phyloP scores from a whole-genome alignment of 2,113 vertebrate species.

The Ciconia maguari region DNA sequence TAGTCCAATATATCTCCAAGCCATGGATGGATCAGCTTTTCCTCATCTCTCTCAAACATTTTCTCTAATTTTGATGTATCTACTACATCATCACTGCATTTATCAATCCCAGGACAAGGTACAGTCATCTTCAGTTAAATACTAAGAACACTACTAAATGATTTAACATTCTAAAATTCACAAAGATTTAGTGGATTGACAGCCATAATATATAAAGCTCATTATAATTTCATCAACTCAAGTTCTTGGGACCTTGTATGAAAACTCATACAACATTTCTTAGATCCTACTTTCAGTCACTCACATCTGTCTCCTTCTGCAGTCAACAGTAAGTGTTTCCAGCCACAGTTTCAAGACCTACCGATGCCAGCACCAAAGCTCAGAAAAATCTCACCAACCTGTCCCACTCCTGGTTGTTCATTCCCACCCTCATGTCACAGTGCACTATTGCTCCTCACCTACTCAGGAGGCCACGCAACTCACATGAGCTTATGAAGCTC shows the following conservation, averaged over 20 bases:
- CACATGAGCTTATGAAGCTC: not conserved
- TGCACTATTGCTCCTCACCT: not conserved
- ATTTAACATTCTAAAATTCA: not conserved
- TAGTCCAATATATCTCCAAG: slow-evolving; percentile 42
- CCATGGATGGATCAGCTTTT: not conserved
- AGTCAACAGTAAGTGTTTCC: not conserved
- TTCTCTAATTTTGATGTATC: not conserved
- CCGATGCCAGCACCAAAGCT: not conserved
- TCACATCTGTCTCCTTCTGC: not conserved
- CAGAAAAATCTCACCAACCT: not conserved
- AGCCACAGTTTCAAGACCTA: not conserved
- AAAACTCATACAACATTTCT: not conserved
- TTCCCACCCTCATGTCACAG: not conserved
- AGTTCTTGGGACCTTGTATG: not conserved
- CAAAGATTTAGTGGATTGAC: not conserved
- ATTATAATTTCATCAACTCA: not conserved
- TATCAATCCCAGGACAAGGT: not conserved
- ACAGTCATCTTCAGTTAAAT: not conserved
- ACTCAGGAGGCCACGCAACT: not conserved
- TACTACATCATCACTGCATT: not conserved
- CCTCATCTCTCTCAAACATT: not conserved
- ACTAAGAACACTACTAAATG: not conserved
- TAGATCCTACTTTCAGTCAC: not conserved
- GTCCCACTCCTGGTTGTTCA: not conserved
- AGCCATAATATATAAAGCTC: not conserved